Conservation (phyloP, 2,113 vertebrate genomes). For the Oreamnos americanus region DNA sequence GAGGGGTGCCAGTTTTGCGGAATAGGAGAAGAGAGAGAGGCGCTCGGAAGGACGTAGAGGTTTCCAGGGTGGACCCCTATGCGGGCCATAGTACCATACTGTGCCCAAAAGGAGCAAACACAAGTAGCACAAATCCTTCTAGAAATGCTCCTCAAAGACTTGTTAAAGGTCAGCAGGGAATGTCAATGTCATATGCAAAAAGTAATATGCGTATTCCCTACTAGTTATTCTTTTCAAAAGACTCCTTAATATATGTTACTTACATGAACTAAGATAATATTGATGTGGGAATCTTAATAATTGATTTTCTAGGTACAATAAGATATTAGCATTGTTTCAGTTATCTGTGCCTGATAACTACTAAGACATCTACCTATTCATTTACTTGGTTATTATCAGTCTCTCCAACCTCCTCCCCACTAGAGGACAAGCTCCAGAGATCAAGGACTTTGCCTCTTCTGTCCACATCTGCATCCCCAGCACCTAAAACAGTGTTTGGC, state of each 20-base stretch:
- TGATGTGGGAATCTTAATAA: not conserved
- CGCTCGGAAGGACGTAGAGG: not conserved
- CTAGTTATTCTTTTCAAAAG: not conserved
- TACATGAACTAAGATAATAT: not conserved
- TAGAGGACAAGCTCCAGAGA: not conserved
- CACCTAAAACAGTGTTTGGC: not conserved
- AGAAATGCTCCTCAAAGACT: not conserved
- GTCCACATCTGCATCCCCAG: not conserved
- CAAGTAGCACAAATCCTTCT: not conserved
- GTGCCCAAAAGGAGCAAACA: not conserved
- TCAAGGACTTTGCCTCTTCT: not conserved
- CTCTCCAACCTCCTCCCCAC: fast-evolving
- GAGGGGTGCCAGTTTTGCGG: not conserved
- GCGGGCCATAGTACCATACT: fast-evolving
- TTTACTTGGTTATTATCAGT: not conserved
- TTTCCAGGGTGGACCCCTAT: not conserved
- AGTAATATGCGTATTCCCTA: not conserved
- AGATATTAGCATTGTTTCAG: not conserved
- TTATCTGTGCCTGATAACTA: not conserved
- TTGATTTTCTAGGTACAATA: not conserved
- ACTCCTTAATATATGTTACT: not conserved
- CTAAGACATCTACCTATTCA: not conserved
- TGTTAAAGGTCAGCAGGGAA: not conserved
- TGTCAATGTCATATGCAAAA: not conserved
- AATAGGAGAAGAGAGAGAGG: not conserved